Evolutionary conservation across 1,140 invertebrate species (phyloP).

Genomic region (Anthonomus grandis): DNA sequence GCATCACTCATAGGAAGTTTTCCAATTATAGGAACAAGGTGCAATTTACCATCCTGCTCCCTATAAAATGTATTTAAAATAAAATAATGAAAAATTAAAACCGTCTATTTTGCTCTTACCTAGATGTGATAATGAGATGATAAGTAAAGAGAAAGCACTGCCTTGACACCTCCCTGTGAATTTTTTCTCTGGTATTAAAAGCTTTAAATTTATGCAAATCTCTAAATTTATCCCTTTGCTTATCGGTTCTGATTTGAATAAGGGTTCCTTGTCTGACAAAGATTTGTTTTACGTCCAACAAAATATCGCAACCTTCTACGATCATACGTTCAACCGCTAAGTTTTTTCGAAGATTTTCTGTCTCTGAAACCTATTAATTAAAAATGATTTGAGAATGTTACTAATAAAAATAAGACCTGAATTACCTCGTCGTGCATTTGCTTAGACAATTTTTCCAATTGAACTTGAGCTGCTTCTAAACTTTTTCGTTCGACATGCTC

Average conservation of each 20-base stretch:
- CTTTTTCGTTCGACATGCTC: constrained; percentile 92
- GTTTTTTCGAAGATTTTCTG: constrained; percentile 91
- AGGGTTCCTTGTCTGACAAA: constrained; percentile 78
- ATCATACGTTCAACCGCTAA: constrained; percentile 93
- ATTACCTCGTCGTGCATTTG: constrained; percentile 77
- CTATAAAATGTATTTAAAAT: neutral
- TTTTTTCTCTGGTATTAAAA: constrained; percentile 52
- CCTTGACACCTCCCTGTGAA: constrained; percentile 69
- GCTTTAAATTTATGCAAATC: constrained; percentile 59
- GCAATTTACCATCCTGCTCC: constrained; percentile 66
- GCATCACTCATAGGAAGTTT: constrained; percentile 83
- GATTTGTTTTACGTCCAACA: constrained; percentile 91
- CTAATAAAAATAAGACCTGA: neutral
- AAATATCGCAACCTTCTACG: constrained; percentile 90
- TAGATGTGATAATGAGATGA: constrained; percentile 75
- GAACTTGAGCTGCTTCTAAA: constrained; percentile 82
- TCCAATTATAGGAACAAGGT: constrained; percentile 77
- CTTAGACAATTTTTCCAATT: constrained; percentile 84
- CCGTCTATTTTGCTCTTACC: too few species aligned
- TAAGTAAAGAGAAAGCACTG: constrained; percentile 85
- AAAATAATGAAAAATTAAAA: neutral
- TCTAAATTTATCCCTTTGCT: constrained; percentile 58
- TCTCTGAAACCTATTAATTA: constrained; percentile 76
- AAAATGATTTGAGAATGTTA: neutral
- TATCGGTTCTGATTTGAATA: constrained; percentile 65